A percentile compares a stretch with the other conserved stretches of the same genome.
Evolutionary conservation across 1,140 invertebrate genomes (phyloP).

Genomic region (Scaptomyza hsui): DNA sequence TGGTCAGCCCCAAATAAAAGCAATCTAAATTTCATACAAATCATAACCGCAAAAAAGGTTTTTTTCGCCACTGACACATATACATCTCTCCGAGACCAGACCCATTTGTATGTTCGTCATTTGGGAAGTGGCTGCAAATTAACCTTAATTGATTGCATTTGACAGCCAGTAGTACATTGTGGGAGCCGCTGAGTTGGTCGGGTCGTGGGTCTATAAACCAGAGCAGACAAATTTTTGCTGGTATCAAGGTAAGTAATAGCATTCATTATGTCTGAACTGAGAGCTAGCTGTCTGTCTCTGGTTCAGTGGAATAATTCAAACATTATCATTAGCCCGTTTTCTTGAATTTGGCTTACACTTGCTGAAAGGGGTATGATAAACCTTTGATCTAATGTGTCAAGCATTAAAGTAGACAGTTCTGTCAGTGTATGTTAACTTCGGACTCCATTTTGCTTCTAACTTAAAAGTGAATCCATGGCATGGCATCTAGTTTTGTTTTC

Average conservation of each 20-base stretch:
- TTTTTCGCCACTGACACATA: conserved; percentile 63
- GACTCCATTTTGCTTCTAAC: neutral
- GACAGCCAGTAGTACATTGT: conserved; percentile 56
- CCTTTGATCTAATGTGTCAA: too few relatives aligned
- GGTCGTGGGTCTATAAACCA: conserved; percentile 55
- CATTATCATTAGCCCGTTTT: conserved; percentile 53
- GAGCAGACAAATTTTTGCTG: conserved; percentile 30
- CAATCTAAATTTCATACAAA: conserved; percentile 55
- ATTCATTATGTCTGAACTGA: conserved; percentile 31
- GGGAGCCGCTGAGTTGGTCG: conserved; percentile 51
- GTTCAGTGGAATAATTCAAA: conserved; percentile 46
- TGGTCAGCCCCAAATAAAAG: conserved; percentile 18
- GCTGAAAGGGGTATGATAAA: too few relatives aligned
- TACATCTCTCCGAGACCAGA: conserved; percentile 6
- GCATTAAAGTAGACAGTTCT: neutral
- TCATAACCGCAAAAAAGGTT: conserved; percentile 62
- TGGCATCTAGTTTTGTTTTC: neutral
- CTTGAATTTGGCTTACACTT: neutral
- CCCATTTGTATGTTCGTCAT: conserved; percentile 57
- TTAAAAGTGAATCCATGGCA: conserved; percentile 39
- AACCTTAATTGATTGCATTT: conserved; percentile 81
- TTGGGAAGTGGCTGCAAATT: conserved; percentile 79
- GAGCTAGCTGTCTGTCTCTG: conserved; percentile 15
- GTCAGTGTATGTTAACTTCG: neutral
- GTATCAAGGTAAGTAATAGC: conserved; percentile 22